These are phyloP conservation scores for Psilopsiagon aymara DNA, from an alignment of 2,113 vertebrate species.

Conservation along the genomic window DNA sequence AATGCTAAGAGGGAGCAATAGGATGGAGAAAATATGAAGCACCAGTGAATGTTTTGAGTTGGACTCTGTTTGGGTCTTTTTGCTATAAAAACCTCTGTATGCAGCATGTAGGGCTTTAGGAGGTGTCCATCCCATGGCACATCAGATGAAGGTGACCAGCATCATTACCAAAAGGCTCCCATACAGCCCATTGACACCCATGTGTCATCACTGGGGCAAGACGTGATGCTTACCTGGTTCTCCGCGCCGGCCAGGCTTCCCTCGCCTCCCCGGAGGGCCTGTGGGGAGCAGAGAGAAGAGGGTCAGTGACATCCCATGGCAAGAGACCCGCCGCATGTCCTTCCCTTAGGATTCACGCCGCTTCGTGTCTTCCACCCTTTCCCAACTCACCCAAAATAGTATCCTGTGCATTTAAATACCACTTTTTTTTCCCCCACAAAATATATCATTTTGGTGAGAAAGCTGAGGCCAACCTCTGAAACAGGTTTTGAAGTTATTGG, in stretches of 20 bases:
- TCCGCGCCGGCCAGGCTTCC: conserved; percentile 89
- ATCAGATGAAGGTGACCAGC: too few species aligned
- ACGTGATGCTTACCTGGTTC: conserved; percentile 83
- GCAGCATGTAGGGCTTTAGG: accelerated
- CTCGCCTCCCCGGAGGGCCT: conserved; percentile 93
- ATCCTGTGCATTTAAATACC: accelerated
- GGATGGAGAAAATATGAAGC: neutral
- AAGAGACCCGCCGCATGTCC: accelerated
- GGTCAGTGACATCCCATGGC: neutral
- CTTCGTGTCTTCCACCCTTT: accelerated
- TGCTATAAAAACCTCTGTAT: neutral
- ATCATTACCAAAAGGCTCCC: accelerated
- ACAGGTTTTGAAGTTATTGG: neutral
- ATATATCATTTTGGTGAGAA: neutral
- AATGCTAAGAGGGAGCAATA: neutral
- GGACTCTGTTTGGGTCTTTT: too few species aligned
- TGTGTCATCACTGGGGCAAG: accelerated
- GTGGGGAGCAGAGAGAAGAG: conserved; percentile 60
- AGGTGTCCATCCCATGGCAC: neutral
- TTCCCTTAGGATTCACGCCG: accelerated
- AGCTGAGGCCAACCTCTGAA: accelerated
- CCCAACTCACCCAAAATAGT: accelerated
- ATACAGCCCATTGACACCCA: accelerated
- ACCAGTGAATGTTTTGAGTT: neutral
- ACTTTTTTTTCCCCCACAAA: accelerated